These are phyloP conservation scores for Gobiocypris rarus DNA, from an alignment of 2,113 vertebrate genomes.

Conservation along the genomic window DNA sequence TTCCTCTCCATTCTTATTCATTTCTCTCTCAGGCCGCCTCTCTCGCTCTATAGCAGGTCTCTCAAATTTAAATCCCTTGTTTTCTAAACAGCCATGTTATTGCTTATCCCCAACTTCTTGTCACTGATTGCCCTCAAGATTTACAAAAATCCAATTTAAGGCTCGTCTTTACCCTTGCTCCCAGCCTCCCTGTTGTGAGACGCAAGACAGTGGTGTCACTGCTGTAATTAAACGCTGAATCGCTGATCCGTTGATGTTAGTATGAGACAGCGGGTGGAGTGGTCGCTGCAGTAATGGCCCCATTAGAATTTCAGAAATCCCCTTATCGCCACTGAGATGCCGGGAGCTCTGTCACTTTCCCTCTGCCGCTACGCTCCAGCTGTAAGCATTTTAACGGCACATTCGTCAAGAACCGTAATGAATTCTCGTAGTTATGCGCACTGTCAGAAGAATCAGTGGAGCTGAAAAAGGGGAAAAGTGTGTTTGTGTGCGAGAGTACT, in stretches of 20 bases:
- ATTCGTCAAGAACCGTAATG: conserved; percentile 56
- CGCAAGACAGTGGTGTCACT: conserved; percentile 36
- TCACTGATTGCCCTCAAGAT: conserved; percentile 43
- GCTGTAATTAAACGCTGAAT: conserved; percentile 43
- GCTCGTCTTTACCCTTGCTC: conserved; percentile 31
- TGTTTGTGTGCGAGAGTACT: conserved; percentile 32
- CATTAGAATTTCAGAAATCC: conserved; percentile 60
- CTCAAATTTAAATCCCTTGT: conserved; percentile 21
- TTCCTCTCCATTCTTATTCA: conserved; percentile 2
- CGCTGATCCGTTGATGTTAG: conserved; percentile 55
- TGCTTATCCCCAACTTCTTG: conserved; percentile 45
- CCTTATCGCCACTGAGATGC: conserved; percentile 37
- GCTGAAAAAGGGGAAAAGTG: conserved; percentile 43
- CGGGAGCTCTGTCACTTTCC: conserved; percentile 45
- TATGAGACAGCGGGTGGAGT: conserved; percentile 44
- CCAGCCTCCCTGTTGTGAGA: conserved; percentile 30
- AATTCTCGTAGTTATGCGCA: conserved; percentile 55
- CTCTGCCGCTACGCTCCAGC: conserved; percentile 49
- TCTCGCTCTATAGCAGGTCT: conserved; percentile 20
- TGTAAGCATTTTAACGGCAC: conserved; percentile 59
- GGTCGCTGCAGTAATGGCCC: conserved; percentile 52
- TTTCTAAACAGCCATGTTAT: conserved; percentile 39
- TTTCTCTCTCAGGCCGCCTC: conserved; percentile 25
- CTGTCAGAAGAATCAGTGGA: conserved; percentile 53
- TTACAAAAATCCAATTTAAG: conserved; percentile 44